Evolutionary conservation across 2,797 vertebrate genomes (phyloP).

Genomic region (Sylvilagus floridanus): DNA sequence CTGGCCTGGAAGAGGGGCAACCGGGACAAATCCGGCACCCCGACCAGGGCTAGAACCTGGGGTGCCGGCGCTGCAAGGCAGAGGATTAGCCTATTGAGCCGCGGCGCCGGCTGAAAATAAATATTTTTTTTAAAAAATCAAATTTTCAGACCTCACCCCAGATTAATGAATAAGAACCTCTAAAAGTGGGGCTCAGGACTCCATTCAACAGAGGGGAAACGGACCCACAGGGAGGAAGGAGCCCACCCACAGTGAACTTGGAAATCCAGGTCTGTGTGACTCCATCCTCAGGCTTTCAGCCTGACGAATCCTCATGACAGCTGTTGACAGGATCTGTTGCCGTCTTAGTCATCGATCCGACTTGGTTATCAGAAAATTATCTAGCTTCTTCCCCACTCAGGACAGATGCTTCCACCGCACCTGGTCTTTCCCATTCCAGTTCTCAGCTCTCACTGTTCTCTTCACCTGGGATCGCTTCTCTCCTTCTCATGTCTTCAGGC

Average conservation of each 20-base stretch:
- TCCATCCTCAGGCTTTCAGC: not conserved
- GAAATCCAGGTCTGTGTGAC: not conserved
- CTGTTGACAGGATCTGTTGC: not conserved
- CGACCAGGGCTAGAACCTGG: too few species aligned
- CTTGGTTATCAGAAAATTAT: not conserved
- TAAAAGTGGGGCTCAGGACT: not conserved
- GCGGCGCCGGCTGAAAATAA: not conserved
- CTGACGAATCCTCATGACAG: not conserved
- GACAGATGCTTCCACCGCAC: not conserved
- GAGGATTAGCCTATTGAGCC: too few species aligned
- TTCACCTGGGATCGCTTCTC: not conserved
- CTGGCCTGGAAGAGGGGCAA: too few species aligned
- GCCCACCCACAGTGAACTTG: not conserved
- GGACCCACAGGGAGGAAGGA: not conserved
- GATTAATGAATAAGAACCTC: constrained; percentile 16
- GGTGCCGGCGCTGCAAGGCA: too few species aligned
- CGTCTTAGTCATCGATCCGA: not conserved
- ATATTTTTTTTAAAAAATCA: not conserved
- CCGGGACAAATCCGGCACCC: too few species aligned
- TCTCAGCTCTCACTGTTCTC: not conserved
- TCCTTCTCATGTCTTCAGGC: not conserved
- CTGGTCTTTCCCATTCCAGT: not conserved
- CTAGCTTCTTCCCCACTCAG: not conserved
- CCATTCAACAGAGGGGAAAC: constrained; percentile 37
- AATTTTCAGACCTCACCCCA: constrained; percentile 13